Percentiles rank a stretch among this genome's conserved stretches.
Conservation (phyloP, 2,113 vertebrate genomes). For the Pollachius pollachius region DNA sequence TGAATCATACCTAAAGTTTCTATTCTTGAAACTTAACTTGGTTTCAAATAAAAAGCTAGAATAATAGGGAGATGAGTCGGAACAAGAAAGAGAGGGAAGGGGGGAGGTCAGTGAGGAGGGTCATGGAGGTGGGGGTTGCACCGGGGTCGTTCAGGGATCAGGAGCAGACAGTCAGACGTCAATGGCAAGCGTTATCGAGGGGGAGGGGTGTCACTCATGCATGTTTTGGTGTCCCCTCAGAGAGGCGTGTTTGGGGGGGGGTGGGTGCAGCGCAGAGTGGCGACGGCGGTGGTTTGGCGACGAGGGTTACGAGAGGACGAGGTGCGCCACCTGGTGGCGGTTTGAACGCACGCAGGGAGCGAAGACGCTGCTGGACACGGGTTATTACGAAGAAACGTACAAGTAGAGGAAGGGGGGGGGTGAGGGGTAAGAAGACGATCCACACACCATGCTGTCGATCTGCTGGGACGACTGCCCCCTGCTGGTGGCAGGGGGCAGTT, state of each 20-base stretch:
- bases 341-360: conserved; percentile 19
- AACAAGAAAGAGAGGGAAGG: background rate
- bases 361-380: background rate
- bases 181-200: conserved; percentile 91
- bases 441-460: conserved; percentile 55
- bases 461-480: background rate
- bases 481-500: too few relatives aligned
- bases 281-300: conserved; percentile 33
- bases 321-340: conserved; percentile 20
- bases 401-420: background rate
- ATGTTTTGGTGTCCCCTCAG: conserved; percentile 43
- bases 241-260: conserved; percentile 64
- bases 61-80: too few relatives aligned
- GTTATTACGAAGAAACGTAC: conserved; percentile 49
- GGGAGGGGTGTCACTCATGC: conserved; percentile 62
- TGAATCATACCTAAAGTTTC: too few relatives aligned
- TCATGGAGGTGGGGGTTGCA: background rate
- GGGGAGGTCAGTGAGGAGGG: background rate
- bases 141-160: background rate
- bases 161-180: conserved; percentile 79
- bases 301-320: conserved; percentile 61
- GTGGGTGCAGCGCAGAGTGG: conserved; percentile 61
- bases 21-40: too few relatives aligned
- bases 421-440: conserved; percentile 19
- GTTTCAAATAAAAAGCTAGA: too few relatives aligned